Percentiles rank a stretch among this genome's conserved stretches.
phyloP scores from a whole-genome alignment of 1,140 invertebrate species.

The Halictus rubicundus region DNA sequence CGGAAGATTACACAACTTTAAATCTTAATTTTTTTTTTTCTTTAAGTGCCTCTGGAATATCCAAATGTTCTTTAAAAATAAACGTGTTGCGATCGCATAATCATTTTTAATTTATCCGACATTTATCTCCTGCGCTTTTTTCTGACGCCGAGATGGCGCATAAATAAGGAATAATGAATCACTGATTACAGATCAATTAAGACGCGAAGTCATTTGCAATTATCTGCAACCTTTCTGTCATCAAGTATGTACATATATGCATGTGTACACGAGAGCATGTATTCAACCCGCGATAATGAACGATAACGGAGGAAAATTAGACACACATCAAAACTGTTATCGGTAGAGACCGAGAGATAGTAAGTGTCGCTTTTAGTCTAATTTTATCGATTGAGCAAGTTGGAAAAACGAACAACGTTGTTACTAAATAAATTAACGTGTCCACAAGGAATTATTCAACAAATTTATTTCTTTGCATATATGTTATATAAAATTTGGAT shows the following conservation, averaged over 20 bases:
- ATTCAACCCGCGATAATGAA: constrained; percentile 44
- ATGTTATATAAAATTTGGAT: too few relatives aligned
- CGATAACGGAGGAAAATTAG: constrained; percentile 29
- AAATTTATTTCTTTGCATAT: too few relatives aligned
- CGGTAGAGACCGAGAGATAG: constrained; percentile 61
- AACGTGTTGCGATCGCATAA: constrained; percentile 34
- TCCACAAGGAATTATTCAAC: too few relatives aligned
- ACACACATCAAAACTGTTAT: constrained; percentile 49
- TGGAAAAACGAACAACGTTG: too few relatives aligned
- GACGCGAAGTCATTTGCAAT: background rate
- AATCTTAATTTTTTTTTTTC: too few relatives aligned
- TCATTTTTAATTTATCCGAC: constrained; percentile 27
- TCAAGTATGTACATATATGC: too few relatives aligned
- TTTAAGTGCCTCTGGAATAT: too few relatives aligned
- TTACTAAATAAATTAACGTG: too few relatives aligned
- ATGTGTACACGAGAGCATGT: background rate
- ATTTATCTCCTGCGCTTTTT: constrained; percentile 9
- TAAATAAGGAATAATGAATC: constrained; percentile 11
- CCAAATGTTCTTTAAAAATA: too few relatives aligned
- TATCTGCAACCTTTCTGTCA: background rate
- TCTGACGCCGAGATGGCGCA: background rate
- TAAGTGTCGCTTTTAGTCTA: constrained; percentile 18
- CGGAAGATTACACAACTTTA: too few relatives aligned
- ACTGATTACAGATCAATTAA: constrained; percentile 13
- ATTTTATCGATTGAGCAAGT: background rate